phyloP scores from a whole-genome alignment of 2,888 invertebrate species.

The Slavum lentiscoides region DNA sequence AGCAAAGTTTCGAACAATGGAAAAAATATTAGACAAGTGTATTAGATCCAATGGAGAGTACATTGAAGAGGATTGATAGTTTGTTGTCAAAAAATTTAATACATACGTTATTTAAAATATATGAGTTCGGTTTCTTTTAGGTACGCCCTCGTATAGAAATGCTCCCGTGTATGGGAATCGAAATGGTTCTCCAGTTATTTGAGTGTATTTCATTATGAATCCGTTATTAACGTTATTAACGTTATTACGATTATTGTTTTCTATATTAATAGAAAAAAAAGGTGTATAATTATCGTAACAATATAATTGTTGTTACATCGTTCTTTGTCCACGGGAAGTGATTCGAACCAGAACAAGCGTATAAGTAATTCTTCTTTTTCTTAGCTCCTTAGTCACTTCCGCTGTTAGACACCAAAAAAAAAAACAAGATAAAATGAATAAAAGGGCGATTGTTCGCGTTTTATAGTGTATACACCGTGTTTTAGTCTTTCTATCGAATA shows the following conservation, averaged over 20 bases:
- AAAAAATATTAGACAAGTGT: too few species aligned
- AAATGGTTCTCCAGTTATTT: neutral
- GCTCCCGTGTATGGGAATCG: constrained; percentile 1
- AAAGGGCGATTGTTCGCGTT: constrained; percentile 36
- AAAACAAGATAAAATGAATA: constrained; percentile 17
- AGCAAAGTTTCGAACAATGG: too few species aligned
- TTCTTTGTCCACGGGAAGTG: constrained; percentile 50
- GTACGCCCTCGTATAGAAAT: too few species aligned
- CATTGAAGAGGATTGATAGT: too few species aligned
- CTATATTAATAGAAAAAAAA: constrained; percentile 20
- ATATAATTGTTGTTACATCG: constrained; percentile 32
- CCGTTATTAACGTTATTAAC: constrained; percentile 36
- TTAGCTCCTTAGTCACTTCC: constrained; percentile 46
- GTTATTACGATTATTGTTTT: constrained; percentile 26
- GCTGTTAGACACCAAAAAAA: constrained; percentile 16
- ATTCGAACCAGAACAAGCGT: constrained; percentile 50
- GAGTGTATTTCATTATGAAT: constrained; percentile 7
- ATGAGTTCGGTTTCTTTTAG: too few species aligned
- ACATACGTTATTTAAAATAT: too few species aligned
- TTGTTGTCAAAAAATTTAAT: too few species aligned
- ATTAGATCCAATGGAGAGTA: too few species aligned
- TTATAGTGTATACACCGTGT: neutral
- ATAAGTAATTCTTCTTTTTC: constrained; percentile 38
- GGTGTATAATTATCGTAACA: constrained; percentile 41
- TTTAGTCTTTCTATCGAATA: neutral